A percentile compares a stretch with the other conserved stretches of the same genome.
Evolutionary conservation across 2,113 vertebrate species (phyloP).

Genomic region (Stercorarius parasiticus): DNA sequence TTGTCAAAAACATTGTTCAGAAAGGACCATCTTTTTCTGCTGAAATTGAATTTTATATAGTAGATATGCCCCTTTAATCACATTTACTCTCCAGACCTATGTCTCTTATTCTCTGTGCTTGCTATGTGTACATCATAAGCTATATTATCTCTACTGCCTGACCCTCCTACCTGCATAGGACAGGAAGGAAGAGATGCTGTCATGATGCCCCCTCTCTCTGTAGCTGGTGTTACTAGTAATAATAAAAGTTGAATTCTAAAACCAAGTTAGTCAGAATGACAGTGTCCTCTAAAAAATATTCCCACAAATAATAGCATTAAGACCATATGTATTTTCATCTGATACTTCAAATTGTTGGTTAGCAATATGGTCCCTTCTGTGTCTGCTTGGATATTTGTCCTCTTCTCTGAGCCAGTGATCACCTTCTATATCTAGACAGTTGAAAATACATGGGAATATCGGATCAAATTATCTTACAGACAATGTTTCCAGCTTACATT

Average conservation of each 20-base stretch:
- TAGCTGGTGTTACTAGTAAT: background rate
- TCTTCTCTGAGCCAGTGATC: background rate
- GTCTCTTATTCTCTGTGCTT: background rate
- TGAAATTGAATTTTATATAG: background rate
- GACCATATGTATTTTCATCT: background rate
- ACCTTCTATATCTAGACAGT: background rate
- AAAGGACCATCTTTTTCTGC: background rate
- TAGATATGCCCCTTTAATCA: background rate
- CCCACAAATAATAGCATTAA: background rate
- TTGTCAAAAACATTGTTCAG: background rate
- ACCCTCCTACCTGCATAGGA: background rate
- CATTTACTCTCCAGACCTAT: background rate
- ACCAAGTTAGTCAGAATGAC: background rate
- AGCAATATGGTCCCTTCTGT: accelerated
- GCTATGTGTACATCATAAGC: background rate
- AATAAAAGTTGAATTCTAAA: background rate
- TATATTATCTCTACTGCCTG: background rate
- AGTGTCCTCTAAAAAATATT: background rate
- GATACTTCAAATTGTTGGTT: background rate
- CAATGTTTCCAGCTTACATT: background rate
- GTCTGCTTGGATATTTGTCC: background rate
- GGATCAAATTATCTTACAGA: background rate
- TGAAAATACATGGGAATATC: background rate
- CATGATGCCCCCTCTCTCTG: background rate
- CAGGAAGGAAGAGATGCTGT: background rate